Conservation (phyloP, 2,113 vertebrate genomes). For the Callorhinus ursinus region DNA sequence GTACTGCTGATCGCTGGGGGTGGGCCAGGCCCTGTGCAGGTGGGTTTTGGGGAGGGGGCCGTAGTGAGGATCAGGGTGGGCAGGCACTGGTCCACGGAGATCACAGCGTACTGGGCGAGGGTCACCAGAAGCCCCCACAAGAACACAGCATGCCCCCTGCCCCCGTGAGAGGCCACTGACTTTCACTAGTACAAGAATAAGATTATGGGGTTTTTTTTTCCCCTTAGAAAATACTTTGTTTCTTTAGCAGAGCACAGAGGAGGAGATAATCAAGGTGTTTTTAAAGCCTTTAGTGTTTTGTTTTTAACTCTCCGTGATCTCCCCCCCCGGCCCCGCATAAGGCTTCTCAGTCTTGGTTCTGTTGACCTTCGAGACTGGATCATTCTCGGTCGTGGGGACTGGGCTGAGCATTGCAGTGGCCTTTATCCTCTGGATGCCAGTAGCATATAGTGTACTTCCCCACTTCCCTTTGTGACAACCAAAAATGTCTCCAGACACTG, state of each 20-base stretch:
- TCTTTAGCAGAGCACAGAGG: neutral
- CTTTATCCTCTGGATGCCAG: neutral
- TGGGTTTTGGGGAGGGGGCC: neutral
- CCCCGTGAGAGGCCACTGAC: fast-evolving
- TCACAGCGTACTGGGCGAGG: neutral
- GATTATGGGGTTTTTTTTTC: neutral
- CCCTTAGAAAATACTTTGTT: neutral
- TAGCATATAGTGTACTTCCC: too few species aligned
- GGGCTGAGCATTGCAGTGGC: fast-evolving
- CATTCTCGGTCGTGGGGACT: fast-evolving
- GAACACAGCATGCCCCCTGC: fast-evolving
- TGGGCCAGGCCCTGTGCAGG: too few species aligned
- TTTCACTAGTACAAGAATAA: neutral
- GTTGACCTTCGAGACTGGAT: fast-evolving
- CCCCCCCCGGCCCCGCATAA: neutral
- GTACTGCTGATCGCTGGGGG: fast-evolving
- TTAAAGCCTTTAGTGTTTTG: neutral
- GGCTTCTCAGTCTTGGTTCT: neutral
- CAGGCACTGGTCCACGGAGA: fast-evolving
- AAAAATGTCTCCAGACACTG: fast-evolving
- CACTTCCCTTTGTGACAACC: neutral
- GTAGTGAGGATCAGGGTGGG: neutral
- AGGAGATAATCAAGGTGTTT: neutral
- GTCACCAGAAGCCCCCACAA: neutral
- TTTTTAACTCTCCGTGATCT: neutral